Base-by-base conservation (phyloP, 1,140 invertebrate genomes). In the Procambarus virginalis region DNA sequence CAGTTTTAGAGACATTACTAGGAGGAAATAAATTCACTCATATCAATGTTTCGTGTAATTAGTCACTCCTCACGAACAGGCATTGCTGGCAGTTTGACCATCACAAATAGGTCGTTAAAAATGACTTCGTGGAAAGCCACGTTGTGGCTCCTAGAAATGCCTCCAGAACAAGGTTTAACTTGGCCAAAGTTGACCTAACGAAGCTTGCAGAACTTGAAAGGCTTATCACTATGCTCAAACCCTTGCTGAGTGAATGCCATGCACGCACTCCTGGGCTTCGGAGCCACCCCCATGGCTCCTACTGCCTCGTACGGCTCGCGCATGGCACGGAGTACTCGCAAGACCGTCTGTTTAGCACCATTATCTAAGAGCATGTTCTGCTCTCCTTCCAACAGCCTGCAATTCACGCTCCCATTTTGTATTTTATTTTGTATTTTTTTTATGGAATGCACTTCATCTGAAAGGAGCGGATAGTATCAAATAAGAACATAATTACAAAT, bases 221-320 rank as follows among this genome's bases (percentile, higher is more conserved):
- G 60, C 82, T 17, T 73, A 70, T 49, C 68, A 73, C 64, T 48
- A 17, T 70, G 22, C 68, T 68, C 68, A 45, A 73, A 73, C 64
- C 45, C 68, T 83, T 49, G 60, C 64, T 3, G n/a, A n/a, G 68
- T 20, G 3, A 34, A 10, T 80, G 22, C 22, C 77, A 60, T 80
- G 64, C 8, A 80, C 86, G 46, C 48, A 48, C 22, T 81, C 86
- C 86, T 87, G 60, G 86, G 78, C 78, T 45, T 46, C 55, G 48
- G 46, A 70, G 79, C 86, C 86, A 87, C 86, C 86, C 86, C 86
- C 86, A 81, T 87, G 86, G 86, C 79, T 70, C 17, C 75, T 64
- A 58, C 14, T 75, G 60, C 77, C 86, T 80, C 60, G 45, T 77
- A 55, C 86, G 58, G 86, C n/a, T 22, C 45, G 68, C 73, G 34